phyloP scores from a whole-genome alignment of 2,797 vertebrate genomes.

The Pangasius krempfi region DNA sequence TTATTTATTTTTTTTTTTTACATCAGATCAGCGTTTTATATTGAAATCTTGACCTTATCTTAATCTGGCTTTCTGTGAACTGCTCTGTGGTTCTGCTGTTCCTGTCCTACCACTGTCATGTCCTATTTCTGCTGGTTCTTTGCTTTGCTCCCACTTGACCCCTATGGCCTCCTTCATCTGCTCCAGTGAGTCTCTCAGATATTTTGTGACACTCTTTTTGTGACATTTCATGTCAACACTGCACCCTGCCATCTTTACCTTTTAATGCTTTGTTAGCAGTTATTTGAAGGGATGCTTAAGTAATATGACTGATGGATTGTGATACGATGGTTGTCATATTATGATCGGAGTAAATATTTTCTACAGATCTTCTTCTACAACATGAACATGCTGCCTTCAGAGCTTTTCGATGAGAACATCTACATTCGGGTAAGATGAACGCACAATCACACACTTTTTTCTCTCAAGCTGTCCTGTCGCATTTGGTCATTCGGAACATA shows the following conservation, averaged over 20 bases:
- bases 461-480: neutral
- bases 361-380: slow-evolving; percentile 95
- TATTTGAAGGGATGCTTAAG: neutral
- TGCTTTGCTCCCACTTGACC: slow-evolving; percentile 25
- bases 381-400: slow-evolving; percentile 87
- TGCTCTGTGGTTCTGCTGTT: neutral
- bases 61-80: slow-evolving; percentile 22
- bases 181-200: slow-evolving; percentile 48
- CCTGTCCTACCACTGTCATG: slow-evolving; percentile 8
- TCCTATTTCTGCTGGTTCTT: slow-evolving; percentile 22
- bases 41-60: neutral
- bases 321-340: neutral
- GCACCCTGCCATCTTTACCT: neutral
- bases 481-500: neutral
- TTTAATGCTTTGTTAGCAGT: neutral
- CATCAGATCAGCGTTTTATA: neutral
- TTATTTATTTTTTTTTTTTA: too few relatives aligned
- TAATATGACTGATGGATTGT: neutral
- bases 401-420: slow-evolving; percentile 89
- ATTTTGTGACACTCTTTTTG: slow-evolving; percentile 39
- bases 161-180: slow-evolving; percentile 9
- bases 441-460: neutral
- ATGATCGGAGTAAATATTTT: slow-evolving; percentile 30
- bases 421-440: slow-evolving; percentile 81
- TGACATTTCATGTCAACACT: neutral